Evolutionary conservation across 2,113 vertebrate species (phyloP).

Genomic region (Scophthalmus maximus): DNA sequence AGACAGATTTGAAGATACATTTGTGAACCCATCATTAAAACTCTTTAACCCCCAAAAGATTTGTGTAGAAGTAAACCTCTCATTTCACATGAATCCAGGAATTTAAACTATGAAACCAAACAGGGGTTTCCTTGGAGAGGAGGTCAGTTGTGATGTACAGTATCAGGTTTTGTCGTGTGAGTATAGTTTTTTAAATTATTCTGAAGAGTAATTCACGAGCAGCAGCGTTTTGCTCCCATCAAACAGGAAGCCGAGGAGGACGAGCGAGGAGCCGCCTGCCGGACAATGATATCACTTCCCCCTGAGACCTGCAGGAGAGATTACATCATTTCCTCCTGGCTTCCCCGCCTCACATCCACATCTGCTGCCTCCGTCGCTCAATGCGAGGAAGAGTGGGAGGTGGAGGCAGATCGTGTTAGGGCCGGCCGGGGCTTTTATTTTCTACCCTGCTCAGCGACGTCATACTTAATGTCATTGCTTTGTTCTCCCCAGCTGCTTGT

Average conservation of each 20-base stretch:
- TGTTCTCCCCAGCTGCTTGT: background rate
- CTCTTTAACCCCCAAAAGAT: no score
- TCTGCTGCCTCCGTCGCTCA: conserved; percentile 61
- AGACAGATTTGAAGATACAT: no score
- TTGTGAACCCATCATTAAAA: no score
- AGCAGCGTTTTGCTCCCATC: conserved; percentile 2
- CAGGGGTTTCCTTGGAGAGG: no score
- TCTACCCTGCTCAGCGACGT: background rate
- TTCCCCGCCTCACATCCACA: conserved; percentile 51
- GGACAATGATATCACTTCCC: conserved; percentile 76
- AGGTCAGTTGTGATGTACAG: no score
- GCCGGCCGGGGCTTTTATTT: background rate
- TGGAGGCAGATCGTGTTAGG: background rate
- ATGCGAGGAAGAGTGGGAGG: conserved; percentile 30
- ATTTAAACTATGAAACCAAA: no score
- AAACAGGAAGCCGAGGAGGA: conserved; percentile 46
- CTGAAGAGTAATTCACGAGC: background rate
- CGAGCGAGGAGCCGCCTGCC: conserved; percentile 45
- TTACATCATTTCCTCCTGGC: conserved; percentile 70
- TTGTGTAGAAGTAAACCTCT: no score
- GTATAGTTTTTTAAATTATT: no score
- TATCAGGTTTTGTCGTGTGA: no score
- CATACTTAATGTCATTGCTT: background rate
- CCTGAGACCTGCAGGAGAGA: conserved; percentile 49
- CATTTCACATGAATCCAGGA: no score